These are phyloP conservation scores for Drosophila parvula DNA, from an alignment of 1,140 invertebrate species.

Conservation along the genomic window DNA sequence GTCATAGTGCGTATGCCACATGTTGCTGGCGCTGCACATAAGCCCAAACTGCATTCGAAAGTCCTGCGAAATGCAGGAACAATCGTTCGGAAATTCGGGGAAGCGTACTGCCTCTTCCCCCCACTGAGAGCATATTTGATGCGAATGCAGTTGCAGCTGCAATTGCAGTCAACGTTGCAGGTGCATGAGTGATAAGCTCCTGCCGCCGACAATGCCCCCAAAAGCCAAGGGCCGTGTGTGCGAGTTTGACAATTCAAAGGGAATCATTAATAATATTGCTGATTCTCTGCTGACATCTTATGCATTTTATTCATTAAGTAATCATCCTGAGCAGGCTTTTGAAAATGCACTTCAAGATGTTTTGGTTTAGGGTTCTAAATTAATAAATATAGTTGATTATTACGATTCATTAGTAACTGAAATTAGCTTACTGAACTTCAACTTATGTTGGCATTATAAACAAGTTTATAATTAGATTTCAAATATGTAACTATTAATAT, in stretches of 20 bases:
- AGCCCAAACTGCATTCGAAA: constrained; percentile 63
- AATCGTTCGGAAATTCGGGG: constrained; percentile 6
- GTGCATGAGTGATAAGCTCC: constrained; percentile 43
- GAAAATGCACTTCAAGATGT: neutral
- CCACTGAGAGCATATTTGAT: constrained; percentile 56
- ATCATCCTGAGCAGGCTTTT: neutral
- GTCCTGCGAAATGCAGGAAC: constrained; percentile 40
- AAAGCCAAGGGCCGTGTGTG: constrained; percentile 6
- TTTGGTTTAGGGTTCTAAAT: neutral
- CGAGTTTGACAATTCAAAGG: constrained; percentile 16
- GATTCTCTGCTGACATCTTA: constrained; percentile 7
- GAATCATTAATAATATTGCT: constrained; percentile 32
- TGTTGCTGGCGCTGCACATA: constrained; percentile 64
- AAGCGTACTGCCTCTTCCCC: neutral
- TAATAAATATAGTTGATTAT: neutral
- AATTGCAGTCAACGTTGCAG: constrained; percentile 25
- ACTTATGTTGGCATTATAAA: no score
- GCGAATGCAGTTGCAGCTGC: constrained; percentile 28
- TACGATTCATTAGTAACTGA: no score
- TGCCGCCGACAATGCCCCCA: constrained; percentile 23
- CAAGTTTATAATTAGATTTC: no score
- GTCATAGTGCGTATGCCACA: constrained; percentile 77
- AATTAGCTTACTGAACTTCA: no score
- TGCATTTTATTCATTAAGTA: constrained; percentile 5
- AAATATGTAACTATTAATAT: no score